Percentiles rank a stretch among this genome's conserved stretches.
Evolutionary conservation across 1,140 invertebrate genomes (phyloP).

Genomic region (Hirudo medicinalis): DNA sequence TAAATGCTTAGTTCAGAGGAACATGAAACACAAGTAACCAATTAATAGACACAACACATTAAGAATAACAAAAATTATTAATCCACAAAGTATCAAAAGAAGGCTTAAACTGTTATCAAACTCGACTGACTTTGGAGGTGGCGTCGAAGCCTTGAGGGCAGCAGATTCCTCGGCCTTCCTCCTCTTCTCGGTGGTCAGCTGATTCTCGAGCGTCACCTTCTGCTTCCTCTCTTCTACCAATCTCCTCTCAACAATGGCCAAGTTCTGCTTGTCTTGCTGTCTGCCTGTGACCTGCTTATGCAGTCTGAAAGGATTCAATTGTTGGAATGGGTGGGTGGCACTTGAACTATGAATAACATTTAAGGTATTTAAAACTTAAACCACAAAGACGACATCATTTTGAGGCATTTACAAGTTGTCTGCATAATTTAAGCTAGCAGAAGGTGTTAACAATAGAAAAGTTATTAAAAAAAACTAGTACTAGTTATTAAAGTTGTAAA

Average conservation of each 20-base stretch:
- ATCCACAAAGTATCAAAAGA: too few relatives aligned
- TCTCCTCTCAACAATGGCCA: conserved; percentile 61
- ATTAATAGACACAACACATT: too few relatives aligned
- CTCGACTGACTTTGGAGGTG: conserved; percentile 27
- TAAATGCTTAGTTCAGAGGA: too few relatives aligned
- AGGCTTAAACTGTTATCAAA: too few relatives aligned
- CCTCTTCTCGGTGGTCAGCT: conserved; percentile 57
- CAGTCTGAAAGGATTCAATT: conserved; percentile 44
- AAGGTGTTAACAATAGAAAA: too few relatives aligned
- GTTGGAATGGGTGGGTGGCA: background rate
- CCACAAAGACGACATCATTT: background rate
- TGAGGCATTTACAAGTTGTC: background rate
- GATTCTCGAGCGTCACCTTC: conserved; percentile 57
- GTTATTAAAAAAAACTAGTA: too few relatives aligned
- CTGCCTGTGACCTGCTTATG: conserved; percentile 56
- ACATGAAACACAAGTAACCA: too few relatives aligned
- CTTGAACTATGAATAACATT: background rate
- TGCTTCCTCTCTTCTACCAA: conserved; percentile 69
- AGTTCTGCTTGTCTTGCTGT: conserved; percentile 62
- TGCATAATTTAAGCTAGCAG: background rate
- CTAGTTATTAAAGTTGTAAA: too few relatives aligned
- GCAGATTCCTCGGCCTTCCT: conserved; percentile 54
- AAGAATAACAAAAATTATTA: too few relatives aligned
- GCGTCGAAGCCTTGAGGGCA: conserved; percentile 41
- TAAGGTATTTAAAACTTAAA: background rate